Base-by-base conservation (phyloP, 2,888 invertebrate genomes). In the Hofmannophila pseudospretella region DNA sequence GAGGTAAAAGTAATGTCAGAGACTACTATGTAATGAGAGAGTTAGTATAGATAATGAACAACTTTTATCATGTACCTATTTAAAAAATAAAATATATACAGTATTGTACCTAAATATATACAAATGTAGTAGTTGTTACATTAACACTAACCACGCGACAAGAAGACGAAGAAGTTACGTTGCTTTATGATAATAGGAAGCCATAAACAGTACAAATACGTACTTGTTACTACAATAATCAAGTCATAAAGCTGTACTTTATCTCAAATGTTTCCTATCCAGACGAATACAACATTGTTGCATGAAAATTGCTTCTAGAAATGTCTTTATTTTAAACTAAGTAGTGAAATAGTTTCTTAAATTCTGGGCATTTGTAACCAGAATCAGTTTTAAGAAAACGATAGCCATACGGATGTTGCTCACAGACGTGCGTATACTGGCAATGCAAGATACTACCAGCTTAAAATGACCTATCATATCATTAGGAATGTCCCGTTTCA, bases 321-420 rank as follows among this genome's bases (percentile, higher is more conserved):
- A 16, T 16, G 16, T 16, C 16, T 16, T 53, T 44, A 47, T 42
- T 53, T 53, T 60, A 54, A 58, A 51, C 47, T 51, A 44, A 41
- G 45, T 50, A 54, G 55, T 49, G 51, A 50, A 56, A 50, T 49
- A 45, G 11, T 35, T 16, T 36, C 29, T 35, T 35, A 25, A 68
- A 66, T 66, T 67, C 60, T 59, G 60, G 60, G 60, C 65, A 74
- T 76, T 75, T 68, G 70, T 77, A 75, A 76, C 72, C 77, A 71
- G 60, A 75, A 79, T 72, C 77, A 72, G 62, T 44, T 55, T 61
- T 54, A n/a, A 68, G 69, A 74, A 66, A 73, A 73, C 75, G 67
- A 82, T 72, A 81, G 82, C 76, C 67, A 58, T 64, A 69, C 67
- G 70, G 64, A 69, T 71, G 67, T 72, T 74, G 69, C 71, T 72